Base-by-base conservation (phyloP, 2,888 invertebrate species). In the Parnassius orleans region DNA sequence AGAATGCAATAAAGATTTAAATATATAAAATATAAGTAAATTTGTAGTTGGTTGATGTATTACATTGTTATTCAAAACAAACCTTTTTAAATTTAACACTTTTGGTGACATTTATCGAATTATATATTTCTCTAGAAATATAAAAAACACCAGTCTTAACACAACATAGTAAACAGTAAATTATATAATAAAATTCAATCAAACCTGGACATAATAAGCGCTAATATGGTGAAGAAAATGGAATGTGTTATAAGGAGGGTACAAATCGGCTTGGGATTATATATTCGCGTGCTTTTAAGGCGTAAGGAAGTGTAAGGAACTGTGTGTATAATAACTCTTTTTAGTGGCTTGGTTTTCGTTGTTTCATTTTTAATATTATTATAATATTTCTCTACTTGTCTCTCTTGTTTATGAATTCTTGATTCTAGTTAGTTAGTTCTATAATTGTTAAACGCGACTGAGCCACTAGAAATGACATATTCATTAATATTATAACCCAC, bases 401-500 rank as follows among this genome's bases (percentile, higher is more conserved):
- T 33, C 33, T 33, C 33, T 33, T 33, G 33, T 33, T 5, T 33
- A 5, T 33, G 33, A 33, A 33, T 33, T 33, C 5, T 5, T 33
- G 33, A 7, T 33, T 33, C 7, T 33, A 33, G 33, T 33, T 33
- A 33, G 7, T 33, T 33, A 33, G 7, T 33, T 33, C 33, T 33
- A 33, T 33, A 5, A 33, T 33, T 33, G 33, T 33, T 33, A 7
- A 33, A 33, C 33, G 33, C 33, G 3, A 5, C 48, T 14, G 48
- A 59, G 55, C 51, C 51, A 56, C 42, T 63, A 47, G 51, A 61
- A 51, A 55, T 54, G 50, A 47, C 14, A 1, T 46, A 43, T 59
- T 15, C 11, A 47, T 46, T 57, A 33, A 33, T 56, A 55, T 50
- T 50, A 47, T 56, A 66, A 69, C 79, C 80, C 79, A 80, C 80